A percentile compares a stretch with the other conserved stretches of the same genome.
Conservation (phyloP, 2,888 invertebrate species). For the Pterobdella sp. region DNA sequence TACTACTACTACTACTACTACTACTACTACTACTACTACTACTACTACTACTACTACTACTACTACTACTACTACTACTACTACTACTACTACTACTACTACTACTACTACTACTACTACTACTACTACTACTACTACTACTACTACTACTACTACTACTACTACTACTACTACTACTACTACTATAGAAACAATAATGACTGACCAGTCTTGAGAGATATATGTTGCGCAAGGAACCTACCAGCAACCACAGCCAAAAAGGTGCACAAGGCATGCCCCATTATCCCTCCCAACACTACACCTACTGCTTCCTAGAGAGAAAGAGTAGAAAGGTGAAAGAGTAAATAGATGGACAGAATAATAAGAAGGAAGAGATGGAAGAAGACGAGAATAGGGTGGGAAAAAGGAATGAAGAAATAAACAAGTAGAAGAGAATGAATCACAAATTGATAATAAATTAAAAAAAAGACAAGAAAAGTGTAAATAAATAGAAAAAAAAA, state of each 20-base stretch:
- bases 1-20: constrained; percentile 15
- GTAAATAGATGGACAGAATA: not conserved
- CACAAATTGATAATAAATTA: no score
- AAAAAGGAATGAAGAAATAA: not conserved
- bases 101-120: constrained; percentile 4
- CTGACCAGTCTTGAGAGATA: constrained; percentile 88
- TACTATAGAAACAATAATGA: no score
- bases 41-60: constrained; percentile 16
- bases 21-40: constrained; percentile 16
- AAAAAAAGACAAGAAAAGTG: no score
- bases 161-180: constrained; percentile 3
- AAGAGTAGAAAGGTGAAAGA: not conserved
- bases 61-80: constrained; percentile 15
- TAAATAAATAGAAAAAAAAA: no score
- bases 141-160: constrained; percentile 3
- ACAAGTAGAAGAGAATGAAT: not conserved
- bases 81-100: constrained; percentile 7
- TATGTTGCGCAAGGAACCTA: constrained; percentile 88
- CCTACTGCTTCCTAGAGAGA: constrained; percentile 69
- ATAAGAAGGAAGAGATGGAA: not conserved
- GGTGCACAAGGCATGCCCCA: constrained; percentile 92
- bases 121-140: constrained; percentile 6
- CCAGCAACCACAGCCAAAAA: constrained; percentile 94
- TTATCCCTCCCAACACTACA: constrained; percentile 82
- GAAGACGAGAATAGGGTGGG: not conserved